phyloP scores from a whole-genome alignment of 2,888 invertebrate species.

The Endotricha flammealis region DNA sequence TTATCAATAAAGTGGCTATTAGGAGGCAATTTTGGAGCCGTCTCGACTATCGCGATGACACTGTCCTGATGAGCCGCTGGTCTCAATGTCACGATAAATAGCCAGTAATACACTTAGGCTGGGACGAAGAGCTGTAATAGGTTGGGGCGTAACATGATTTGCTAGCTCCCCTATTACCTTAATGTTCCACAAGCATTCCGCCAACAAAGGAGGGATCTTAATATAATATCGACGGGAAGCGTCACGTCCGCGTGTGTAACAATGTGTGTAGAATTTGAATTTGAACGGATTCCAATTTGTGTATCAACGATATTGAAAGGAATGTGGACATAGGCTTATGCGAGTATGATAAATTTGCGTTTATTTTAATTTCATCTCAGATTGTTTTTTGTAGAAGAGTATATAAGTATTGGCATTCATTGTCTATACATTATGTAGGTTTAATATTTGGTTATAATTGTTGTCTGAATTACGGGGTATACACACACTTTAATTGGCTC shows the following conservation, averaged over 20 bases:
- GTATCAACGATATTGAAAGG: constrained; percentile 21
- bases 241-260: constrained; percentile 31
- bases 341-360: too few relatives aligned
- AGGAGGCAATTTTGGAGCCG: constrained; percentile 29
- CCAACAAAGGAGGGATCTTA: constrained; percentile 59
- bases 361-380: too few relatives aligned
- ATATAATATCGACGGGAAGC: constrained; percentile 53
- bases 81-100: constrained; percentile 65
- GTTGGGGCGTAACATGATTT: constrained; percentile 64
- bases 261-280: constrained; percentile 46
- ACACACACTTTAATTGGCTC: too few relatives aligned
- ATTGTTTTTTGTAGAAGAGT: too few relatives aligned
- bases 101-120: constrained; percentile 62
- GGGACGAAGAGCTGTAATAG: constrained; percentile 54
- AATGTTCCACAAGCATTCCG: constrained; percentile 60
- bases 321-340: neutral
- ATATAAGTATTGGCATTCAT: too few relatives aligned
- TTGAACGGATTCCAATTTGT: constrained; percentile 3
- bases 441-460: too few relatives aligned
- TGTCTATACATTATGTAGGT: too few relatives aligned
- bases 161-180: constrained; percentile 61
- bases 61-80: constrained; percentile 43
- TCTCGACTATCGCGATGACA: constrained; percentile 38
- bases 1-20: constrained; percentile 19
- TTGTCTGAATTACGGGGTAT: too few relatives aligned